Evolutionary conservation across 2,113 vertebrate genomes (phyloP).

Genomic region (Irena cyanogastra): DNA sequence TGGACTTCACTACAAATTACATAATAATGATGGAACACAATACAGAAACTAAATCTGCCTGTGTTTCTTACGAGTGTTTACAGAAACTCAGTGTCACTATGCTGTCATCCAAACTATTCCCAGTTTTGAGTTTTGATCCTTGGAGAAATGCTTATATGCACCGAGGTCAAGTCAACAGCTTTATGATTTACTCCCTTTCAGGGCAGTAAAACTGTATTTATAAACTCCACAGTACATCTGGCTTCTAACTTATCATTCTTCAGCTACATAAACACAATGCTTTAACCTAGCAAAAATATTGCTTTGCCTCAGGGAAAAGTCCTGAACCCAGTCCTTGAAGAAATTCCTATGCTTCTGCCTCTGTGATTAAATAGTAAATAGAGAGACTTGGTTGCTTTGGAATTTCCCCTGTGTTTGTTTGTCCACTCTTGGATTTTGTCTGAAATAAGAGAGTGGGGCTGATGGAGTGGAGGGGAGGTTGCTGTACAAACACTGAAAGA

Average conservation of each 20-base stretch:
- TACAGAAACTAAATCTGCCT: not conserved
- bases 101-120: not conserved
- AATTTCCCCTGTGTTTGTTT: not conserved
- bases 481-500: not conserved
- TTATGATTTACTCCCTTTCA: not conserved
- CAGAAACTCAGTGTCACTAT: not conserved
- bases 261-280: not conserved
- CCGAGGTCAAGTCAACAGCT: not conserved
- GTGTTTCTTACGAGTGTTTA: not conserved
- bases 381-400: not conserved
- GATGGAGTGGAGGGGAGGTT: not conserved
- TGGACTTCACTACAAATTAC: not conserved
- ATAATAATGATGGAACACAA: not conserved
- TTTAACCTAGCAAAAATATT: not conserved
- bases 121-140: not conserved
- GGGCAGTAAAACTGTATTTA: not conserved
- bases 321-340: not conserved
- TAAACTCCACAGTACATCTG: not conserved
- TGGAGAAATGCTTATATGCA: not conserved
- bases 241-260: not conserved
- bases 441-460: not conserved
- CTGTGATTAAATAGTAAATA: conserved; percentile 31
- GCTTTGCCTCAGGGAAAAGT: not conserved
- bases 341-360: not conserved
- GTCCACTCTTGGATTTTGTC: not conserved